Percentiles rank a stretch among this genome's conserved stretches.
Conservation (phyloP, 2,888 invertebrate species). For the Periphyllus acericola region DNA sequence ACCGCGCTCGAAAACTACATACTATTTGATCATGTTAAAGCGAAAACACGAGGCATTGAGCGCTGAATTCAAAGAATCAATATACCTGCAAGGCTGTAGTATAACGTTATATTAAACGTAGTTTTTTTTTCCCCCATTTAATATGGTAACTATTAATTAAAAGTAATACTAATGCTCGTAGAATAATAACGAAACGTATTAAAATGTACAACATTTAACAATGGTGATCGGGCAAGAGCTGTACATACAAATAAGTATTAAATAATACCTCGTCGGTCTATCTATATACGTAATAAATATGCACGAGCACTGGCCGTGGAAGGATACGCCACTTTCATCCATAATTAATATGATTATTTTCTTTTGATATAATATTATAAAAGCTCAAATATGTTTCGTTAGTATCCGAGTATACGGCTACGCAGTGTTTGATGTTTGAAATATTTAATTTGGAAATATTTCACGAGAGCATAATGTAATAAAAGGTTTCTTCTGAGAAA, state of each 20-base stretch:
- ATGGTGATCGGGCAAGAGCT: no score
- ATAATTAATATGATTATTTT: constrained; percentile 7
- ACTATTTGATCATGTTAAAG: no score
- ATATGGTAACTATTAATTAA: background rate
- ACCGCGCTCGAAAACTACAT: no score
- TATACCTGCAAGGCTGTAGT: no score
- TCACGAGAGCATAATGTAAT: background rate
- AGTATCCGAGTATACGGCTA: no score
- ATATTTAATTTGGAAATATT: background rate
- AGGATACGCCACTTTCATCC: background rate
- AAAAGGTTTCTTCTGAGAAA: no score
- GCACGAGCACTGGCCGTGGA: background rate
- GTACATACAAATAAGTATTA: no score
- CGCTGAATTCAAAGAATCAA: no score
- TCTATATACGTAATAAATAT: background rate
- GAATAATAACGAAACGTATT: background rate
- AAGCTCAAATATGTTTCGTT: background rate
- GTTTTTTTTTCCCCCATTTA: background rate
- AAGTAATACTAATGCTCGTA: background rate
- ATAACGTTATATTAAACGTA: background rate
- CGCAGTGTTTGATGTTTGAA: background rate
- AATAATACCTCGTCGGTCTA: no score
- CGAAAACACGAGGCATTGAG: no score
- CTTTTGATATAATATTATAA: constrained; percentile 14
- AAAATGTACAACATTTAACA: no score